These are phyloP conservation scores for Drosophila macrospina DNA, from an alignment of 2,888 invertebrate genomes.

Conservation along the genomic window DNA sequence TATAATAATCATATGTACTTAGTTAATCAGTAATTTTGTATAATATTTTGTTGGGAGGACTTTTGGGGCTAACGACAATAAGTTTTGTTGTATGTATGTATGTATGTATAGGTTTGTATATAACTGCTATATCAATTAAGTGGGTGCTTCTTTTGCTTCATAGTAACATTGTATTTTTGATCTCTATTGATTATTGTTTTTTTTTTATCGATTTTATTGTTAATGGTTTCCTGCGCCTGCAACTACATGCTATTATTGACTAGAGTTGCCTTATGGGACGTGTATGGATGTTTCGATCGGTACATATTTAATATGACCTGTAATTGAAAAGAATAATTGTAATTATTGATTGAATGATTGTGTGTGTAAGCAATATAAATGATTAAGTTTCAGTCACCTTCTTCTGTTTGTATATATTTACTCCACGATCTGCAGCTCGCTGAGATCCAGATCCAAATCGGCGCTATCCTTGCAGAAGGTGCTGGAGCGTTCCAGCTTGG, in stretches of 20 bases:
- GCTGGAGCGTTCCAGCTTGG: conserved; percentile 85
- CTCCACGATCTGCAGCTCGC: conserved; percentile 85
- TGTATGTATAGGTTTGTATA: conserved; percentile 25
- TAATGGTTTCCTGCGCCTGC: conserved; percentile 69
- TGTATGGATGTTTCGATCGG: conserved; percentile 59
- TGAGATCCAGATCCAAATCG: conserved; percentile 79
- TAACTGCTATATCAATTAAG: conserved; percentile 54
- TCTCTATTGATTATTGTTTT: conserved; percentile 43
- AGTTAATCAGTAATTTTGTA: conserved; percentile 33
- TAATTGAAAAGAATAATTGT: neutral
- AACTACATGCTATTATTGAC: conserved; percentile 82
- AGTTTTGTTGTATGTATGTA: conserved; percentile 15
- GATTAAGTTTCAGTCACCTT: conserved; percentile 10
- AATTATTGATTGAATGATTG: too few species aligned
- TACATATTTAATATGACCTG: conserved; percentile 72
- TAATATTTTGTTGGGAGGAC: conserved; percentile 23
- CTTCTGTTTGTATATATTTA: conserved; percentile 56
- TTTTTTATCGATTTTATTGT: conserved; percentile 41
- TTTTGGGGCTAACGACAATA: conserved; percentile 43
- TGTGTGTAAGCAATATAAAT: neutral
- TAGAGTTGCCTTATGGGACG: conserved; percentile 83
- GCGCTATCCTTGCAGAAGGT: conserved; percentile 85
- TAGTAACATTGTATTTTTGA: conserved; percentile 51
- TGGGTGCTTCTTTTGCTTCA: conserved; percentile 36
- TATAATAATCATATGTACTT: conserved; percentile 34